Evolutionary conservation across 2,888 invertebrate species (phyloP).

Genomic region (Dicycla oo): DNA sequence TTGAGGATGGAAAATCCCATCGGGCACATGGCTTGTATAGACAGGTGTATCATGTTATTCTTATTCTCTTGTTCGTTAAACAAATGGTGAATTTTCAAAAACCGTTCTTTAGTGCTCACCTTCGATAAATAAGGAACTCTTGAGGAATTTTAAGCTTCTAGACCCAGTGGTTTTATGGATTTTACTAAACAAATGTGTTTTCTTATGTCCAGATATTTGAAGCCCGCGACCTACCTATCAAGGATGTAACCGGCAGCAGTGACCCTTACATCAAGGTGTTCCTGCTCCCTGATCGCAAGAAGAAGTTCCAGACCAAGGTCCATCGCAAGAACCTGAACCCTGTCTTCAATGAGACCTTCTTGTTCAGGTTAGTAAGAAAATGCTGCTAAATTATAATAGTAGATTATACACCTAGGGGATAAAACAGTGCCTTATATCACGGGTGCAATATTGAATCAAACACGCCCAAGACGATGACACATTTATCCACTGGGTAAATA

Average conservation of each 20-base stretch:
- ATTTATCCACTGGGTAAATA: too few species aligned
- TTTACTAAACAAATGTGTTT: neutral
- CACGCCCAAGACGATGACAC: too few species aligned
- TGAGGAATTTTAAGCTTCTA: neutral
- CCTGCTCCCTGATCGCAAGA: conserved; percentile 95
- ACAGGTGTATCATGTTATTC: too few species aligned
- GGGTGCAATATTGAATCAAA: too few species aligned
- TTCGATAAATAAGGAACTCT: neutral
- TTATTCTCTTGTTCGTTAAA: too few species aligned
- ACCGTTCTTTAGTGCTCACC: neutral
- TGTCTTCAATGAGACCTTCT: conserved; percentile 95
- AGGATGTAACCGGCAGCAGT: conserved; percentile 95
- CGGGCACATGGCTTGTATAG: too few species aligned
- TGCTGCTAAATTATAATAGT: neutral
- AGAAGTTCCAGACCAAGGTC: conserved; percentile 96
- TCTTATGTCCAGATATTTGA: conserved; percentile 91
- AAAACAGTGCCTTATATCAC: too few species aligned
- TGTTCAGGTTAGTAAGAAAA: conserved; percentile 92
- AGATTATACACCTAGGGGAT: too few species aligned
- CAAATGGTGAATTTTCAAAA: neutral
- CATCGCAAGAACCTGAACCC: conserved; percentile 95
- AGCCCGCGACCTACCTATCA: conserved; percentile 94
- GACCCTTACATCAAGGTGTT: conserved; percentile 97
- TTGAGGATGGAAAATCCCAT: too few species aligned
- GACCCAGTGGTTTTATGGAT: neutral